Base-by-base conservation (phyloP, 2,113 vertebrate genomes). In the Tychaedon coryphoeus region DNA sequence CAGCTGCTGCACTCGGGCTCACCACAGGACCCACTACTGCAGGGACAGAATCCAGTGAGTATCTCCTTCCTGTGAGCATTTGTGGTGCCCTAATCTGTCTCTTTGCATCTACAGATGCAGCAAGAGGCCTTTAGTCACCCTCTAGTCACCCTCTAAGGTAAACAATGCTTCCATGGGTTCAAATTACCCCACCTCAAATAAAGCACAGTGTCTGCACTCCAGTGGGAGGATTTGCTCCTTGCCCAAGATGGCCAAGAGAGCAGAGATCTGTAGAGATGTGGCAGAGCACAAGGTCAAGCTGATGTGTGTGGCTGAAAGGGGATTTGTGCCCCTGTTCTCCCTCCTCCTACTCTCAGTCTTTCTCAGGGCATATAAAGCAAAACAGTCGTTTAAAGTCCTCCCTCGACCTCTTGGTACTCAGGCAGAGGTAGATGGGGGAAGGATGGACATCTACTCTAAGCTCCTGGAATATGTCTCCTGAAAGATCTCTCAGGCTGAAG, bases 21-120 rank as follows among this genome's bases (percentile, higher is more conserved):
- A 50, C 47, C 36, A 58, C 56, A 76, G 38, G 33, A 76, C 33
- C 6, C 8, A 4, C 24, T 36, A 4, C 24, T 36, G 29, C 51
- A 70, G 51, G 26, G 33, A 28, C 19, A 12, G 3, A 19, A 0
- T 0, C 22, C 7, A 14, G 34, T 10, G 5, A 62, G 8, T 12
- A 20, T 28, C 43, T 81, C 12, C 28, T 88, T 88, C 34, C 29
- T 3, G 0, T 14, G 50, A 31, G 29, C 31, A 62, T 42, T 48
- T 31, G 15, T 0, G 0, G 40, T 13, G 18, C 33, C 28, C 34
- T 56, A 10, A n/a, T 84, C 33, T 90, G 34, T 33, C 33, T 82
- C 81, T 56, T 48, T 40, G 38, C 3, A 2, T 1, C 0, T 9
- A 69, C 33, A 51, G 51, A 48, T 33, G 10, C 10, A 18, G 33